Evolutionary conservation across 92 coral and sea anemone species (phyloP), one percentile per base, ranked within the genome.

Genomic region (Parazoanthus atlanticus): DNA sequence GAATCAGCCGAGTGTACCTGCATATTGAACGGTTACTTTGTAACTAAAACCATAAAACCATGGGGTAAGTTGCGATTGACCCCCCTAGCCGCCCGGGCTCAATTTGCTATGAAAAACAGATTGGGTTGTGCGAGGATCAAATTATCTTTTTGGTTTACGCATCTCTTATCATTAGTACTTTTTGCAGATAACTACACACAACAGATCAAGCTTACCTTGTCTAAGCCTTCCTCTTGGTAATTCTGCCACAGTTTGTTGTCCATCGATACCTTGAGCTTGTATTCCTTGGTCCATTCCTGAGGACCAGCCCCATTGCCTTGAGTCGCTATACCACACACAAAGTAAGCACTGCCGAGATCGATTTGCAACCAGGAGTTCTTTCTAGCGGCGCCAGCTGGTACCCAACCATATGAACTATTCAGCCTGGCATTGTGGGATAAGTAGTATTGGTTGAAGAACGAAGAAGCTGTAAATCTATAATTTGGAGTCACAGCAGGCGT

Each of bases 291-390:
- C 77, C 77, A 73, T 33, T 73, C 77, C 13, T 30, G 40, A 3
- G 77, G 77, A 31, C 77, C 77, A 36, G 40, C 77, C 6, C 40
- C 77, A 73, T 73, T 73, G 2, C 77, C 77, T 73, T 32, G 77
- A 73, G 77, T 73, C 41, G 9, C 40, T 8, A 73, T 32, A 31
- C 77, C 77, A 36, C 77, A 73, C 21, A 73, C n/a, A 29, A 73
- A 73, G 40, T 32, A 30, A 5, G 38, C 77, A 73, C 46, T 32
- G 40, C 77, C 77, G 38, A 73, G 23, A 32, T 73, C 77, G 17
- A 73, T 73, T 73, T 73, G 77, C 40, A 73, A 21, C 40, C 41
- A 73, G 17, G 77, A 73, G 43, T 36, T 73, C 25, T 2, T 16
- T 73, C 77, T 32, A 33, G 15, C 77, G 2, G 21, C 40, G 25